Conservation (phyloP, 2,797 vertebrate genomes). For the Acipenser oxyrinchus region DNA sequence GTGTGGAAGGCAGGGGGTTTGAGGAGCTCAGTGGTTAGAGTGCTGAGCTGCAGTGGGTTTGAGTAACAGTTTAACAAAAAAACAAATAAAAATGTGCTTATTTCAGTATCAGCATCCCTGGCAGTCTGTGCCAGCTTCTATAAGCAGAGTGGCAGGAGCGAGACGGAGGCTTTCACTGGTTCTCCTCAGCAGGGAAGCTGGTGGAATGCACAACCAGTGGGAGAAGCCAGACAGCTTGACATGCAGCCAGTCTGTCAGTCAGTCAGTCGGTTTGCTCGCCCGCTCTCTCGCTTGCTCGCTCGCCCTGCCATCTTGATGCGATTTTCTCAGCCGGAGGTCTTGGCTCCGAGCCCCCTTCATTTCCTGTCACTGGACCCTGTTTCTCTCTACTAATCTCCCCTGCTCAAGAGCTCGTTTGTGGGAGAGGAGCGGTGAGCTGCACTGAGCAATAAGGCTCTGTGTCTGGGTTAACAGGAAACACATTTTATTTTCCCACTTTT, state of each 20-base stretch:
- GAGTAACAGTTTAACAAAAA: too few species aligned
- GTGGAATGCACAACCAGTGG: not conserved
- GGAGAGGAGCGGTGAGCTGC: not conserved
- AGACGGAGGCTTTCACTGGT: too few species aligned
- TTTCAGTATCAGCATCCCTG: slow-evolving; percentile 30
- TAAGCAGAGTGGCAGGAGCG: slow-evolving; percentile 8
- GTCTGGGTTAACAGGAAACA: too few species aligned
- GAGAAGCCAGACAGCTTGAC: slow-evolving; percentile 5
- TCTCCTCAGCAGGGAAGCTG: too few species aligned
- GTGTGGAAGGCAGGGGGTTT: too few species aligned
- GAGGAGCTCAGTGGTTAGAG: too few species aligned
- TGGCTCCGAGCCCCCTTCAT: slow-evolving; percentile 35
- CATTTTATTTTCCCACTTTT: not conserved
- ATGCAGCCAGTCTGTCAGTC: slow-evolving; percentile 18
- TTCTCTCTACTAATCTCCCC: not conserved
- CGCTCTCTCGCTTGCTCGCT: slow-evolving; percentile 19
- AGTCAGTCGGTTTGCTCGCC: slow-evolving; percentile 24
- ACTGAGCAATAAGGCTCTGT: not conserved
- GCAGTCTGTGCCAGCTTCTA: not conserved
- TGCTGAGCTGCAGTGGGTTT: too few species aligned
- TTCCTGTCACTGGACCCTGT: slow-evolving; percentile 29
- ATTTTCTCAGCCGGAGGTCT: slow-evolving; percentile 44
- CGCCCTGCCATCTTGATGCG: slow-evolving; percentile 33
- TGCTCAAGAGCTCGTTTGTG: too few species aligned
- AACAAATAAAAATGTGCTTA: not conserved